These are phyloP conservation scores for Podabrus alpinus DNA, from an alignment of 2,888 invertebrate species.

Conservation along the genomic window DNA sequence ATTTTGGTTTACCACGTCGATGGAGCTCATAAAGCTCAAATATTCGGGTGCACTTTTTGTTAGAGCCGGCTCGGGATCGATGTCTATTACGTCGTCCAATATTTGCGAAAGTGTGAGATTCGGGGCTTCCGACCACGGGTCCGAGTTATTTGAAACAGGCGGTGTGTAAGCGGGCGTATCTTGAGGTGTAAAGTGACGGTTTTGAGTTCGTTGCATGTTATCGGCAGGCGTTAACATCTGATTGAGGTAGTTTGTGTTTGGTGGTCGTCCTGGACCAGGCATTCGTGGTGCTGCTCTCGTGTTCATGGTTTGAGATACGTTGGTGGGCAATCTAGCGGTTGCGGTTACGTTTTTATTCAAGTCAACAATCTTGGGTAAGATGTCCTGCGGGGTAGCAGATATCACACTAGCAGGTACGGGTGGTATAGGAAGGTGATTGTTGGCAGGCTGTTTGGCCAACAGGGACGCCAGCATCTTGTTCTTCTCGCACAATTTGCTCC, in stretches of 20 bases:
- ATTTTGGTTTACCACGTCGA: constrained; percentile 44
- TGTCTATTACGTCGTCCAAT: constrained; percentile 83
- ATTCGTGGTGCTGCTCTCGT: constrained; percentile 35
- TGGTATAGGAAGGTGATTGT: constrained; percentile 63
- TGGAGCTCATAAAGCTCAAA: constrained; percentile 55
- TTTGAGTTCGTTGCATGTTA: constrained; percentile 44
- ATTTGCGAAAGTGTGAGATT: constrained; percentile 82
- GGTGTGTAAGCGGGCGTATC: constrained; percentile 39
- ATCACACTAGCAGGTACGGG: constrained; percentile 67
- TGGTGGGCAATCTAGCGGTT: constrained; percentile 36
- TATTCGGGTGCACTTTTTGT: constrained; percentile 46
- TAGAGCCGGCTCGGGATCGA: constrained; percentile 69
- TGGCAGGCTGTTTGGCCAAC: constrained; percentile 74
- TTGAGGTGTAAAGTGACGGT: constrained; percentile 32
- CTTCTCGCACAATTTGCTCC: constrained; percentile 76
- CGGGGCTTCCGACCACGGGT: constrained; percentile 40
- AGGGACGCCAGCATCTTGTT: constrained; percentile 86
- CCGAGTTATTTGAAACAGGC: constrained; percentile 46
- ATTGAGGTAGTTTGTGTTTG: constrained; percentile 52
- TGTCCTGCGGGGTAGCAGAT: constrained; percentile 74
- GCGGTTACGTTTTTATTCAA: constrained; percentile 42
- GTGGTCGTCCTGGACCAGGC: constrained; percentile 45
- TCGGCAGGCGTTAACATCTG: constrained; percentile 50
- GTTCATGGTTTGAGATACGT: constrained; percentile 29
- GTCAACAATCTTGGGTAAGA: constrained; percentile 59